Percentiles rank a stretch among this genome's conserved stretches.
phyloP scores from a whole-genome alignment of 2,888 invertebrate species.

The Hyppa rectilinea region DNA sequence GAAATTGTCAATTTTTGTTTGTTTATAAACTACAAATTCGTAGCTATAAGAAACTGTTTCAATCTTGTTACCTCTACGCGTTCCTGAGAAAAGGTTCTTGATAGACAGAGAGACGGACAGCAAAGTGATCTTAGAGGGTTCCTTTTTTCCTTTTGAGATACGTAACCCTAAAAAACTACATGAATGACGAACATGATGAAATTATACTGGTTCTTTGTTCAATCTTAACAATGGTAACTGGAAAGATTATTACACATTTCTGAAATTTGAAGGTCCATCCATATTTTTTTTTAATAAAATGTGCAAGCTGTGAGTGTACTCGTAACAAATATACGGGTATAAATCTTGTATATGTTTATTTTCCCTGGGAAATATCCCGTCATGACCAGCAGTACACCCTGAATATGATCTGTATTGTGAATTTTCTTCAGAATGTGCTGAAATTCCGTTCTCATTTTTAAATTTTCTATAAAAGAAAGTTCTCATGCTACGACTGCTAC shows the following conservation, averaged over 20 bases:
- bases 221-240: not conserved
- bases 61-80: no score
- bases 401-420: conserved; percentile 38
- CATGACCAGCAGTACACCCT: conserved; percentile 21
- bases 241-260: not conserved
- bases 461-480: conserved; percentile 13
- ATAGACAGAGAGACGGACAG: no score
- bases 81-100: no score
- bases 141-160: no score
- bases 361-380: conserved; percentile 11
- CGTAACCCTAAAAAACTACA: not conserved
- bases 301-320: not conserved
- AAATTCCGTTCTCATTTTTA: conserved; percentile 32
- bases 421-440: conserved; percentile 27
- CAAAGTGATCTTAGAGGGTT: no score
- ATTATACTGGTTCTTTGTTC: not conserved
- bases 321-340: conserved; percentile 18
- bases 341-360: conserved; percentile 9
- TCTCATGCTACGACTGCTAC: conserved; percentile 23
- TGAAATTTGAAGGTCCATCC: not conserved
- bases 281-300: conserved; percentile 15
- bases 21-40: no score
- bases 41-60: no score
- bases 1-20: no score
- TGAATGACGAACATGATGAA: not conserved